Conservation (phyloP, 2,113 vertebrate genomes). For the Aspidoscelis tigris region DNA sequence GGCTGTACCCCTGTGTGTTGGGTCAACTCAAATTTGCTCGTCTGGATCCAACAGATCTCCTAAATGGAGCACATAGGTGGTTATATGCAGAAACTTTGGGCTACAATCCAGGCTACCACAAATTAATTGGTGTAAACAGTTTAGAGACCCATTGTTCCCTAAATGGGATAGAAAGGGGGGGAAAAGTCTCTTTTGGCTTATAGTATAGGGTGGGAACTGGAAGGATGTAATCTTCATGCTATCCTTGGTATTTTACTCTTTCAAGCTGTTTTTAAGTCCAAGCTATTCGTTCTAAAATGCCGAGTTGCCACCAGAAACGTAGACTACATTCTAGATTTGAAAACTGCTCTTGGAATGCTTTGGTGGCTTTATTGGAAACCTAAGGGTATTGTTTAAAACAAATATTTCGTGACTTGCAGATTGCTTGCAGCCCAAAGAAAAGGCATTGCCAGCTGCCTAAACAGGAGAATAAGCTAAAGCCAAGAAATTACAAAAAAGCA, state of each 20-base stretch:
- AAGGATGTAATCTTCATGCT: too few relatives aligned
- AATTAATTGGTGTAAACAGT: too few relatives aligned
- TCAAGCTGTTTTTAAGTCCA: neutral
- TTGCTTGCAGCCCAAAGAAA: conserved; percentile 36
- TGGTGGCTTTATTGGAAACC: neutral
- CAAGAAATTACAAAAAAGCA: conserved; percentile 45
- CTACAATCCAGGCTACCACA: too few relatives aligned
- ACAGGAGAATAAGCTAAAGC: conserved; percentile 51
- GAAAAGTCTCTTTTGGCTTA: too few relatives aligned
- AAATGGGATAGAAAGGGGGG: too few relatives aligned
- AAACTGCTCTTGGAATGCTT: neutral
- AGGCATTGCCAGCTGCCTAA: conserved; percentile 41
- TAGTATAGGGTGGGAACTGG: too few relatives aligned
- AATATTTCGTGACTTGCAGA: neutral
- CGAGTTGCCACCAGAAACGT: neutral
- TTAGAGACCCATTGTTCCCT: too few relatives aligned
- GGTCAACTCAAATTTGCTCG: too few relatives aligned
- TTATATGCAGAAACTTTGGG: too few relatives aligned
- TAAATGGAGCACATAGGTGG: too few relatives aligned
- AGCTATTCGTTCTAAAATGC: neutral
- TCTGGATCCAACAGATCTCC: too few relatives aligned
- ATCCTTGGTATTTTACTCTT: neutral
- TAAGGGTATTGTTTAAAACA: neutral
- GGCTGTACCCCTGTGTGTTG: too few relatives aligned
- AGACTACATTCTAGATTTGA: neutral